These are phyloP conservation scores for Xylota segnis DNA, from an alignment of 2,888 invertebrate genomes.

Conservation along the genomic window DNA sequence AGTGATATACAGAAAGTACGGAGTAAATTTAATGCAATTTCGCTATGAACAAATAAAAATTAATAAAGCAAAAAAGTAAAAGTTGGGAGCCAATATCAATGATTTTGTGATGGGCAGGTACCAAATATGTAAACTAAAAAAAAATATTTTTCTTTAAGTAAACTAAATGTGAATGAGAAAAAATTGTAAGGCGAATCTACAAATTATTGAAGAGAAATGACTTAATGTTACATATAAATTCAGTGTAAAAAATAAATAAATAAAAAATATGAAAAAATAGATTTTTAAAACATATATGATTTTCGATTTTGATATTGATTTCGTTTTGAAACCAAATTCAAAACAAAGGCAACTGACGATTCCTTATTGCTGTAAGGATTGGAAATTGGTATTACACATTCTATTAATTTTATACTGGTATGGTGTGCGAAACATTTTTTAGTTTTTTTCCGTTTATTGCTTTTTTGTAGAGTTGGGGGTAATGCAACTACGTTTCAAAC, in stretches of 20 bases:
- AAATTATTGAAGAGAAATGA: slow-evolving; percentile 30
- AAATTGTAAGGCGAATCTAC: slow-evolving; percentile 35
- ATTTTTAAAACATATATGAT: slow-evolving; percentile 20
- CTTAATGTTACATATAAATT: slow-evolving; percentile 56
- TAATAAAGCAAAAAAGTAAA: slow-evolving; percentile 30
- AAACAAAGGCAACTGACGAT: too few relatives aligned
- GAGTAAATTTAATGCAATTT: slow-evolving; percentile 60
- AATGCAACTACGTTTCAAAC: too few relatives aligned
- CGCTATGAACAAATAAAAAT: slow-evolving; percentile 23
- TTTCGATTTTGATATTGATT: too few relatives aligned
- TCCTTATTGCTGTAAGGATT: too few relatives aligned
- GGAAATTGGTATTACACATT: too few relatives aligned
- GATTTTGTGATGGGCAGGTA: slow-evolving; percentile 75
- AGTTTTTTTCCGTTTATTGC: too few relatives aligned
- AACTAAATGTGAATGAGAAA: slow-evolving; percentile 57
- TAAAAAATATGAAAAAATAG: slow-evolving; percentile 8
- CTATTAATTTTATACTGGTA: too few relatives aligned
- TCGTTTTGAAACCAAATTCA: too few relatives aligned
- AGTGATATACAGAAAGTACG: slow-evolving; percentile 61
- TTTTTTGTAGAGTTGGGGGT: too few relatives aligned
- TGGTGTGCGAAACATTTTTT: too few relatives aligned
- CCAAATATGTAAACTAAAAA: slow-evolving; percentile 74
- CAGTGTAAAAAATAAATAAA: slow-evolving; percentile 43
- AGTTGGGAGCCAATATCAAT: slow-evolving; percentile 59
- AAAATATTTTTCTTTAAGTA: slow-evolving; percentile 73